Base-by-base conservation (phyloP, 2,888 invertebrate species). In the Chymomyza fuscimana region DNA sequence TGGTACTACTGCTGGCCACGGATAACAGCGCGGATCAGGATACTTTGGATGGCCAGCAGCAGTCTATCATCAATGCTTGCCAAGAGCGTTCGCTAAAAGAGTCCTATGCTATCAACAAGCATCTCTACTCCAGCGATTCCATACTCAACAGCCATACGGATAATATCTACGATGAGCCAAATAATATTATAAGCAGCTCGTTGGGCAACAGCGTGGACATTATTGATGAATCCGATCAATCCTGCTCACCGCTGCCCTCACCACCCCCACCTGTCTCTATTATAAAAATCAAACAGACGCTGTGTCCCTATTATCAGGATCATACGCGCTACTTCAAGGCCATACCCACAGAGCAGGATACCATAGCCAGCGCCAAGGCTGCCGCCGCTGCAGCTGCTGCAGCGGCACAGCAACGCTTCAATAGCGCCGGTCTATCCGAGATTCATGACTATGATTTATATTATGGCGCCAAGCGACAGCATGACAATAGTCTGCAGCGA, bases 141-240 rank as follows among this genome's bases (percentile, higher is more conserved):
- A 89, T 92, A 72, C 80, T 92, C 60, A 92, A 91, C 74, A 87
- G 86, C 69, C 89, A 89, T 58, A 89, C 87, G 69, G 91, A 92
- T 74, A 92, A 92, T 70, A 92, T 92, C 32, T 92, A 92, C 69
- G 92, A 92, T 75, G 92, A 92, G 71, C 92, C 92, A 25, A 92
- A 91, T 74, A 91, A 91, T 72, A 88, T 91, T 46, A 83, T 90
- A 61, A 90, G 90, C 74, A 88, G 88, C 29, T 90, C 90, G 63
- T 78, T 89, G 75, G 90, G 90, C 63, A 90, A 91, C 69, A 91
- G 88, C 58, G 86, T 90, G 15, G 91, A 91, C 69, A 72, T 88
- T 54, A 79, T 90, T 15, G 87, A 83, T 52, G 89, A 89, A 54
- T 89, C 89, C 9, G 88, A 89, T 78, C 88, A 84, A 6, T 86